Conservation (phyloP, 2,888 invertebrate species). For the Lepidochrysops patricia region DNA sequence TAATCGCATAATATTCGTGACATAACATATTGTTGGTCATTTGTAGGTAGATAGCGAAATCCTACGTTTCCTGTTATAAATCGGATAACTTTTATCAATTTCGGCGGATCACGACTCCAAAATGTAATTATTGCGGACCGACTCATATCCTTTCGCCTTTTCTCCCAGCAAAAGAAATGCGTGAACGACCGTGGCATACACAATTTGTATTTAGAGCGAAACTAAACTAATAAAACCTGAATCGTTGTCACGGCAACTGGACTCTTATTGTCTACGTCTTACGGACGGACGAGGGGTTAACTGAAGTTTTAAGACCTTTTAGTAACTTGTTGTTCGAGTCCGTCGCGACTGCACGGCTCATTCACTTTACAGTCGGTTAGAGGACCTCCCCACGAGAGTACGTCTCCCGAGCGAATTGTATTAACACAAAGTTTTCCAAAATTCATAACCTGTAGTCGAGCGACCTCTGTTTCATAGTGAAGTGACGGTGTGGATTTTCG, state of each 20-base stretch:
- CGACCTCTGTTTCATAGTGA: slow-evolving; percentile 6
- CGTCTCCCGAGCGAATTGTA: slow-evolving; percentile 24
- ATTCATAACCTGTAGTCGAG: slow-evolving; percentile 13
- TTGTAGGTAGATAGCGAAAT: neutral
- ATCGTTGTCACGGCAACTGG: slow-evolving; percentile 20
- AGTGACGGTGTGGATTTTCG: slow-evolving; percentile 3
- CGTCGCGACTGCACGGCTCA: slow-evolving; percentile 37
- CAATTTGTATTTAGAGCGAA: slow-evolving; percentile 47
- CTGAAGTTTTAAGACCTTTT: slow-evolving; percentile 31
- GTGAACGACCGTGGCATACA: slow-evolving; percentile 59
- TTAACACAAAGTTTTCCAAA: slow-evolving; percentile 18
- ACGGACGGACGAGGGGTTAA: slow-evolving; percentile 22
- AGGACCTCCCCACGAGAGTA: slow-evolving; percentile 31
- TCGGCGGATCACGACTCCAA: slow-evolving; percentile 6
- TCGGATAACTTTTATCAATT: neutral
- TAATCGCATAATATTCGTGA: too few species aligned
- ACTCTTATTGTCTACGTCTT: neutral
- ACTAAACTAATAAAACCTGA: slow-evolving; percentile 27
- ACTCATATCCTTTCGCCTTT: slow-evolving; percentile 63
- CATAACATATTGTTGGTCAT: too few species aligned
- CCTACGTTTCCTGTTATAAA: neutral
- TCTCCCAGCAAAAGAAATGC: slow-evolving; percentile 61
- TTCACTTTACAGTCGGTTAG: slow-evolving; percentile 49
- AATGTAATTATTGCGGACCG: slow-evolving; percentile 29
- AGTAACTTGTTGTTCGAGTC: slow-evolving; percentile 24